Percentiles rank a stretch among this genome's conserved stretches.
Evolutionary conservation across 2,113 vertebrate genomes (phyloP).

Genomic region (Psilopsiagon aymara): DNA sequence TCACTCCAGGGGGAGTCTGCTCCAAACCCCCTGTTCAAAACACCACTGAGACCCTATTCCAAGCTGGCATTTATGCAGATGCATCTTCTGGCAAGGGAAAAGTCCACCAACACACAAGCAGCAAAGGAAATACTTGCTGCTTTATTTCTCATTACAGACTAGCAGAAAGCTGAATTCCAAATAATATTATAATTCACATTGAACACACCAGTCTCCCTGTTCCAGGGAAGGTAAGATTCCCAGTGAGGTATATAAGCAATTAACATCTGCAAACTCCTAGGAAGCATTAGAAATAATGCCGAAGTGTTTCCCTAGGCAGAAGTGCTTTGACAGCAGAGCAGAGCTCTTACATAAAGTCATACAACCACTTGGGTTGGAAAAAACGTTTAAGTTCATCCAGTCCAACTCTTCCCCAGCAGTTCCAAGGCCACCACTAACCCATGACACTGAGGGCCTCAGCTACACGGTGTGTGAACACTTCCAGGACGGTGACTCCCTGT

Average conservation of each 20-base stretch:
- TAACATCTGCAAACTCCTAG: not conserved
- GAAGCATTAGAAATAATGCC: not conserved
- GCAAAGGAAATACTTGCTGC: not conserved
- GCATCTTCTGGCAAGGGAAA: not conserved
- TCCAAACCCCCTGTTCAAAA: not conserved
- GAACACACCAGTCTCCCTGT: not conserved
- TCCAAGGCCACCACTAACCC: not conserved
- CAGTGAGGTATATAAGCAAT: not conserved
- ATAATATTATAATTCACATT: not conserved
- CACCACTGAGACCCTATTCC: not conserved
- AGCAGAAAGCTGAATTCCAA: not conserved
- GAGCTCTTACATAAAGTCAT: not conserved
- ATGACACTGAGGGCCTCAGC: not conserved
- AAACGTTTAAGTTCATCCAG: not conserved
- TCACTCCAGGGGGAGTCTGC: not conserved
- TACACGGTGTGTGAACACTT: not conserved
- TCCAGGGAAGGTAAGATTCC: not conserved
- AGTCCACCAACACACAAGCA: not conserved
- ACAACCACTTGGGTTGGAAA: not conserved
- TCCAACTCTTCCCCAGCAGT: not conserved
- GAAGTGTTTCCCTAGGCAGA: not conserved
- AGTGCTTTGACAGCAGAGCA: not conserved
- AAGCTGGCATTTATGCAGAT: not conserved
- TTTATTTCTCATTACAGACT: not conserved
- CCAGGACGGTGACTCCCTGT: not conserved